Evolutionary conservation across 2,797 vertebrate genomes (phyloP).

Genomic region (Coranthus polyacanthus): DNA sequence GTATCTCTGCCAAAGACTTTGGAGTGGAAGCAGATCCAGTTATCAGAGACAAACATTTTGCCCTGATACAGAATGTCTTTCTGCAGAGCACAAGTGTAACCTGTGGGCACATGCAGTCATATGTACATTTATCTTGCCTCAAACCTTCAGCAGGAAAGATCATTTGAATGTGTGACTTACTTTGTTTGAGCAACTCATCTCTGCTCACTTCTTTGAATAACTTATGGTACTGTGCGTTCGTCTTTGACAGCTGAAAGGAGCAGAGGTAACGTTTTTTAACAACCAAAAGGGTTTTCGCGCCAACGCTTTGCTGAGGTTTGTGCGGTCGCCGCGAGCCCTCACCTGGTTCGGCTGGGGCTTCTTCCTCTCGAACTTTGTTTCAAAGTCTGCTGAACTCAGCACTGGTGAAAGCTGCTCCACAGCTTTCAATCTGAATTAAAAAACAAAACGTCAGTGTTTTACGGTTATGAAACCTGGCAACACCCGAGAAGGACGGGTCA

Average conservation of each 20-base stretch:
- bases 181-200: constrained; percentile 92
- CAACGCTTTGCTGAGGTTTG: not conserved
- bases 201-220: constrained; percentile 91
- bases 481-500: not conserved
- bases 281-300: not conserved
- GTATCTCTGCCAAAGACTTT: constrained; percentile 98
- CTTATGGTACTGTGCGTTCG: constrained; percentile 94
- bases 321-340: not conserved
- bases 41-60: constrained; percentile 94
- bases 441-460: constrained; percentile 48
- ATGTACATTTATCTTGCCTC: not conserved
- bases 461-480: constrained; percentile 9
- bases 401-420: constrained; percentile 81
- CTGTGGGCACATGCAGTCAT: constrained; percentile 69
- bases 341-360: constrained; percentile 90
- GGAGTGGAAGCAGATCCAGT: constrained; percentile 99
- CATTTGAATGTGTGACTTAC: constrained; percentile 81
- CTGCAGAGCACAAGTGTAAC: constrained; percentile 97
- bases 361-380: constrained; percentile 89
- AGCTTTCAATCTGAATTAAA: constrained; percentile 86
- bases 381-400: constrained; percentile 81
- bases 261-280: not conserved
- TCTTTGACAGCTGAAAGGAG: constrained; percentile 87
- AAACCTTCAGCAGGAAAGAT: not conserved
- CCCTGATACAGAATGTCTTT: constrained; percentile 98